Conservation (phyloP, 1,140 invertebrate species). For the Aphis gossypii region DNA sequence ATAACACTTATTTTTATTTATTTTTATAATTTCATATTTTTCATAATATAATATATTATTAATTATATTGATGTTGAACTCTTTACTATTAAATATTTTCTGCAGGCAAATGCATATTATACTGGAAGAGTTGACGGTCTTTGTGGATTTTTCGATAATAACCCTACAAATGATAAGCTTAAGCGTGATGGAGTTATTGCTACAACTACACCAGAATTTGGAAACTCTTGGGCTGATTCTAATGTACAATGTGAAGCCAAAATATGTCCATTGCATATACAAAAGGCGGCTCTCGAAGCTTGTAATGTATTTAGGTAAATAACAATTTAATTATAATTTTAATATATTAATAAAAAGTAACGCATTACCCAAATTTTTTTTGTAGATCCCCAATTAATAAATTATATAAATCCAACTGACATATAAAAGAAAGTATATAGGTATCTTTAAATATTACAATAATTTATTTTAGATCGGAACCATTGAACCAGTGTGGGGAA, state of each 20-base stretch:
- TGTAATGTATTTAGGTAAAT: conserved; percentile 65
- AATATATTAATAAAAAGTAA: neutral
- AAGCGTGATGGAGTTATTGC: conserved; percentile 73
- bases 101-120: conserved; percentile 52
- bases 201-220: conserved; percentile 74
- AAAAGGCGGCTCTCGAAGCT: conserved; percentile 71
- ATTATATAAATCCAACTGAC: neutral
- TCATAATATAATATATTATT: neutral
- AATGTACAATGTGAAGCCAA: conserved; percentile 67
- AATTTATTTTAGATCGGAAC: conserved; percentile 67
- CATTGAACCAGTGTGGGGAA: conserved; percentile 70
- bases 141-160: conserved; percentile 79
- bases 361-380: too few relatives aligned
- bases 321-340: neutral
- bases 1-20: neutral
- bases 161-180: conserved; percentile 72
- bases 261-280: conserved; percentile 69
- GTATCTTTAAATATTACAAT: too few relatives aligned
- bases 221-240: conserved; percentile 74
- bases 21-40: neutral
- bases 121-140: conserved; percentile 72
- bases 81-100: neutral
- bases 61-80: too few relatives aligned
- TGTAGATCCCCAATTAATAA: neutral
- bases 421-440: neutral